A percentile compares a stretch with the other conserved stretches of the same genome.
Evolutionary conservation across 2,797 vertebrate species (phyloP).

Genomic region (Lithobates pipiens): DNA sequence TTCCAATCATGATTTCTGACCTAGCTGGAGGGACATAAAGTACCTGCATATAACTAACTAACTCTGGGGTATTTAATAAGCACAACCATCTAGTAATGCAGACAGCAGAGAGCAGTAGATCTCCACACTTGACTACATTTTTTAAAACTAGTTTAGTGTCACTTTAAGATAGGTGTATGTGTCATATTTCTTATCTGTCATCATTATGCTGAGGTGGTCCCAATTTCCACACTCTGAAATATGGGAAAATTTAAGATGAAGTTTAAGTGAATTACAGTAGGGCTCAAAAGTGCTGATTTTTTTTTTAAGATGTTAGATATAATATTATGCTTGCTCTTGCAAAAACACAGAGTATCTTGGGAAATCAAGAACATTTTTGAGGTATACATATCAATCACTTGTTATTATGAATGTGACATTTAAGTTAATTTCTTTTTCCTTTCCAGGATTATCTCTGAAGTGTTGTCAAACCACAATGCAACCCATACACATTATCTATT

Average conservation of each 20-base stretch:
- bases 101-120: too few relatives aligned
- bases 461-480: slow-evolving; percentile 17
- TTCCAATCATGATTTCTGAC: too few relatives aligned
- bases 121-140: too few relatives aligned
- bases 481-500: neutral
- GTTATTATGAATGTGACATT: neutral
- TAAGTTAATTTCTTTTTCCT: slow-evolving; percentile 6
- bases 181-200: neutral
- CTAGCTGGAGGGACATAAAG: too few relatives aligned
- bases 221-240: neutral
- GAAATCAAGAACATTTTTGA: neutral
- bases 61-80: too few relatives aligned
- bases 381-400: neutral
- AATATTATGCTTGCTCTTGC: neutral
- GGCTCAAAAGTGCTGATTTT: neutral
- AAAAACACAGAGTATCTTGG: neutral
- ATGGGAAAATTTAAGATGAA: neutral
- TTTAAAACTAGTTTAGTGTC: too few relatives aligned
- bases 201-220: neutral
- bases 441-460: slow-evolving; percentile 3
- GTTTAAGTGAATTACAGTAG: neutral
- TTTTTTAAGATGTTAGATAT: neutral
- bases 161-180: too few relatives aligned
- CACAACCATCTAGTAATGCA: too few relatives aligned
- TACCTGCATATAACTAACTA: too few relatives aligned